These are phyloP conservation scores for Dendrocincla fuliginosa DNA, from an alignment of 2,797 vertebrate genomes.

Conservation along the genomic window DNA sequence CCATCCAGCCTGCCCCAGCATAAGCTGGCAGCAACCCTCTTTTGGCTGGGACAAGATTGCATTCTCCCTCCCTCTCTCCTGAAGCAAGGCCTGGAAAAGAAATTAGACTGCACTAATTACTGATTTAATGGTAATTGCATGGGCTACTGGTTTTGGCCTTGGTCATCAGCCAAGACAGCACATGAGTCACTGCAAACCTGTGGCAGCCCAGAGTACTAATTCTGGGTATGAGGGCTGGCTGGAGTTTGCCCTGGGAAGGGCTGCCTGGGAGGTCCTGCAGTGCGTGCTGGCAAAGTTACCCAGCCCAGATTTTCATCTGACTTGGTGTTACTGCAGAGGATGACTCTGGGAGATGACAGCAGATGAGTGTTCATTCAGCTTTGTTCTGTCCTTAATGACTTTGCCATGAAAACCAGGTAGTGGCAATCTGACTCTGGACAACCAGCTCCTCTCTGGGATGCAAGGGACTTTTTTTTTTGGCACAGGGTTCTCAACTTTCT, in stretches of 20 bases:
- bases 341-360: not conserved
- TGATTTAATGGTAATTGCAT: not conserved
- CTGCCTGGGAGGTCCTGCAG: not conserved
- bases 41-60: not conserved
- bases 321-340: not conserved
- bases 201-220: not conserved
- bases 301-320: not conserved
- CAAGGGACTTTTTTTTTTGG: not conserved
- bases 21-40: not conserved
- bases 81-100: not conserved
- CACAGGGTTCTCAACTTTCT: accelerated
- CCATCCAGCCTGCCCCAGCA: not conserved
- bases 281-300: accelerated
- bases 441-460: not conserved
- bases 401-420: not conserved
- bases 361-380: not conserved
- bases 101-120: not conserved
- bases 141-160: not conserved
- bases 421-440: not conserved
- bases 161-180: not conserved
- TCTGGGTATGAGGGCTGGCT: not conserved
- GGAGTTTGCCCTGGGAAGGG: not conserved
- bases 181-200: not conserved
- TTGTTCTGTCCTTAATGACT: not conserved
- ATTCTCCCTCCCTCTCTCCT: not conserved